Base-by-base conservation (phyloP, 2,888 invertebrate genomes). In the Macropis europaea region DNA sequence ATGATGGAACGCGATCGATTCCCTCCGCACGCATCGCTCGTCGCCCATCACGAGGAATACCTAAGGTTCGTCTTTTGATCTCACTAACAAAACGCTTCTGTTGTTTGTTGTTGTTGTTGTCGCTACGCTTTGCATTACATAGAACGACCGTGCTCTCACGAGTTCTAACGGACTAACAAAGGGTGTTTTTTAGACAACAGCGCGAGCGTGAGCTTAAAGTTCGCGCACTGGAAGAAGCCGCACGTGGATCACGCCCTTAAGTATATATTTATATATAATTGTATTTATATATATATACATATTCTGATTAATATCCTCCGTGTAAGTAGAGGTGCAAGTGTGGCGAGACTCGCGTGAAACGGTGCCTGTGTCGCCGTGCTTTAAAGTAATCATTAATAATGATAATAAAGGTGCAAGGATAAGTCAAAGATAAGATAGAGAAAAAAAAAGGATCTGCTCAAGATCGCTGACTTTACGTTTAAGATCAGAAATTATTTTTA, bases 151-250 rank as follows among this genome's bases (percentile, higher is more conserved):
- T 48, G 13, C n/a, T n/a, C n/a, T n/a, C n/a, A n/a, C n/a, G n/a
- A n/a, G n/a, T n/a, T 59, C 19, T 52, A 64, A 56, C 56, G 70
- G 73, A 80, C 78, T 85, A 83, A 86, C 75, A 48, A 76, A 81
- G 57, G 70, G 40, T 85, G 70, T 92, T 91, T 92, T 90, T 91
- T 91, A 93, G 94, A 83, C 95, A 95, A 92, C 95, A 96, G 91
- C 94, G 96, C 83, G 96, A 96, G 87, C 93, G 96, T 80, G 96
- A 96, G 91, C 92, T 96, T 86, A 96, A 96, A 92, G 95, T 96
- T 87, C 93, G 96, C 87, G 95, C 95, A 79, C 91, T 96, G 84
- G 96, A 96, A 91, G 96, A 96, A 91, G 96, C 96, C 78, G 95
- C 96, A 79, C 93, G 96, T 87, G 95, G 93, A 86, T 93, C 93